These are phyloP conservation scores for Synanthedon tipuliformis DNA, from an alignment of 2,888 invertebrate genomes.

Conservation along the genomic window DNA sequence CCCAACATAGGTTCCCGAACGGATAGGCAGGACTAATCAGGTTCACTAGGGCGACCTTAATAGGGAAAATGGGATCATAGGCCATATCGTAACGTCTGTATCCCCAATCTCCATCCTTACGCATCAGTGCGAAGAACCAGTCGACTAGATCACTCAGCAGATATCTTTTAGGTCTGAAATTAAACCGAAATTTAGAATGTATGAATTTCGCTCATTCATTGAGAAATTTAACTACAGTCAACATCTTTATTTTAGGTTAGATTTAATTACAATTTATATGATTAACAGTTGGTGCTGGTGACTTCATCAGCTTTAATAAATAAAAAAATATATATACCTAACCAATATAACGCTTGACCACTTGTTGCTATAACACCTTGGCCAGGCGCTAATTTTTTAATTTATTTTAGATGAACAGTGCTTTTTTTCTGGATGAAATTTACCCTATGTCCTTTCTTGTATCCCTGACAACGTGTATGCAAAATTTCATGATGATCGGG, in stretches of 20 bases:
- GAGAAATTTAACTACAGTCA: neutral
- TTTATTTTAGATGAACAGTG: no score
- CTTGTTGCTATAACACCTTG: no score
- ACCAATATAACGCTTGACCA: no score
- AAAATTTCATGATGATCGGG: no score
- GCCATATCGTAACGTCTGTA: conserved; percentile 79
- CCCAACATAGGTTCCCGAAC: conserved; percentile 77
- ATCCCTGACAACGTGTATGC: no score
- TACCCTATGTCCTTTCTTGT: no score
- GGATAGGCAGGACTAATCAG: conserved; percentile 75
- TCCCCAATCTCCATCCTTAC: conserved; percentile 76
- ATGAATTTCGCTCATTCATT: neutral
- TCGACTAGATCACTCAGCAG: conserved; percentile 82
- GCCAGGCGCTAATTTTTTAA: no score
- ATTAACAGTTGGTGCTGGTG: no score
- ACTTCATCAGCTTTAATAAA: no score
- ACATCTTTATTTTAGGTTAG: neutral
- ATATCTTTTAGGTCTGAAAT: conserved; percentile 82
- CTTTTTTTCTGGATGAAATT: no score
- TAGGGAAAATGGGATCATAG: conserved; percentile 74
- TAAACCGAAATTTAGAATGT: neutral
- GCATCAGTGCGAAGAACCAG: conserved; percentile 83
- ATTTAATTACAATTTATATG: no score
- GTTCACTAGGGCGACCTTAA: conserved; percentile 75
- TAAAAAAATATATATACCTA: no score